Base-by-base conservation (phyloP, 2,113 vertebrate species). In the Picathartes gymnocephalus region DNA sequence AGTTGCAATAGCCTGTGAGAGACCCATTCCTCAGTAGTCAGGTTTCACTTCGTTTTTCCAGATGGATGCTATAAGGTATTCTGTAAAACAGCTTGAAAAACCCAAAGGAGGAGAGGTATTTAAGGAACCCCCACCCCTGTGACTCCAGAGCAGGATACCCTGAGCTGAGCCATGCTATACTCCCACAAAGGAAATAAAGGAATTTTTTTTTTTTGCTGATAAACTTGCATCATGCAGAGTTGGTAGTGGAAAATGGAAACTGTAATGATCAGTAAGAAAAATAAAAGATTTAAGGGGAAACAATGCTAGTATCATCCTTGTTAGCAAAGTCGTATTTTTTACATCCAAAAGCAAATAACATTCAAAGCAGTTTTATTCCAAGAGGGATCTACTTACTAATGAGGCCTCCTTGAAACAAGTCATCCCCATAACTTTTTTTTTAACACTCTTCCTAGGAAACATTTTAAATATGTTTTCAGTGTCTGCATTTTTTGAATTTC, bases 361-460 rank as follows among this genome's bases (percentile, higher is more conserved):
- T 97, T 97, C 96, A 88, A 96, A 97, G 95, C 78, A 94, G 88
- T 91, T 96, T 95, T 48, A 97, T 95, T 96, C 90, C 93, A 77
- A 97, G 84, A 93, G 44, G 90, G 61, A 92, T 97, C 95, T 96
- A 95, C 96, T 96, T 97, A 94, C 97, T 97, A 96, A 97, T 95
- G 94, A 96, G 88, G 95, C 96, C 86, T 97, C 97, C 96, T 97
- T 97, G 96, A 97, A 97, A 97, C 97, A 97, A 96, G 95, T 97
- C 96, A 97, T 97, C 86, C 97, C 97, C 97, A 97, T 97, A 97
- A 96, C 91, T 97, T 97, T 97, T 95, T 93, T 95, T 90, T 94
- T 37, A 80, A 95, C 92, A 93, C 96, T 96, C 54, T 97, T 95
- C 96, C 97, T 97, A 97, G 97, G 97, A 97, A 95, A 97, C 96